Percentiles rank a stretch among this genome's conserved stretches.
Evolutionary conservation across 2,888 invertebrate species (phyloP).

Genomic region (Meliscaeva auricollis): DNA sequence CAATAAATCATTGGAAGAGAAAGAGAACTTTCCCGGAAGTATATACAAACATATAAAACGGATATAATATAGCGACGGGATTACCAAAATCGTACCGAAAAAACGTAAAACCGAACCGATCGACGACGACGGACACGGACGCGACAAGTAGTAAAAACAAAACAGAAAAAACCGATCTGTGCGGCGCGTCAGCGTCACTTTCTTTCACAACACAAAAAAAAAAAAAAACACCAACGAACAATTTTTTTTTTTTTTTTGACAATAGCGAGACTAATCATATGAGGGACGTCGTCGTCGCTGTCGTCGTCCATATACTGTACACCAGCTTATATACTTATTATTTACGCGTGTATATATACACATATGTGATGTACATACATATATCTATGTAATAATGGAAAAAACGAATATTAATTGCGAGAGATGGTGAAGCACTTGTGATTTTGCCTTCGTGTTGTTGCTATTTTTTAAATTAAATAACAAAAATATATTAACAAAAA

Average conservation of each 20-base stretch:
- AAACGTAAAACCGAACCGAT: too few species aligned
- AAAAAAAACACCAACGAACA: conserved; percentile 39
- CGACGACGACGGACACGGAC: not conserved
- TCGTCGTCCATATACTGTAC: conserved; percentile 48
- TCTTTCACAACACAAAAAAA: conserved; percentile 45
- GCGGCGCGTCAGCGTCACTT: conserved; percentile 64
- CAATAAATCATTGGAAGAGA: conserved; percentile 11
- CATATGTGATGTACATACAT: conserved; percentile 29
- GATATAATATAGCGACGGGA: conserved; percentile 25
- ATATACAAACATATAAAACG: conserved; percentile 3
- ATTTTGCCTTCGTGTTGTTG: conserved; percentile 47
- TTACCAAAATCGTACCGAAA: not conserved
- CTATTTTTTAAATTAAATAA: conserved; percentile 57
- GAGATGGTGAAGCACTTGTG: conserved; percentile 65
- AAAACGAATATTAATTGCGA: conserved; percentile 55
- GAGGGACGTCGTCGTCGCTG: conserved; percentile 32
- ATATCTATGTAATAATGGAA: conserved; percentile 38
- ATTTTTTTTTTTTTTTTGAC: conserved; percentile 53
- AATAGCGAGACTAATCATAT: conserved; percentile 55
- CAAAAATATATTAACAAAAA: conserved; percentile 35
- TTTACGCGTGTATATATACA: conserved; percentile 49
- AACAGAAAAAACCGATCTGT: conserved; percentile 33
- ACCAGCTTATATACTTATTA: conserved; percentile 45
- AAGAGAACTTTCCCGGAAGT: conserved; percentile 68
- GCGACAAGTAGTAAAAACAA: conserved; percentile 24